Conservation (phyloP, 2,888 invertebrate species). For the Hylaea fasciaria region DNA sequence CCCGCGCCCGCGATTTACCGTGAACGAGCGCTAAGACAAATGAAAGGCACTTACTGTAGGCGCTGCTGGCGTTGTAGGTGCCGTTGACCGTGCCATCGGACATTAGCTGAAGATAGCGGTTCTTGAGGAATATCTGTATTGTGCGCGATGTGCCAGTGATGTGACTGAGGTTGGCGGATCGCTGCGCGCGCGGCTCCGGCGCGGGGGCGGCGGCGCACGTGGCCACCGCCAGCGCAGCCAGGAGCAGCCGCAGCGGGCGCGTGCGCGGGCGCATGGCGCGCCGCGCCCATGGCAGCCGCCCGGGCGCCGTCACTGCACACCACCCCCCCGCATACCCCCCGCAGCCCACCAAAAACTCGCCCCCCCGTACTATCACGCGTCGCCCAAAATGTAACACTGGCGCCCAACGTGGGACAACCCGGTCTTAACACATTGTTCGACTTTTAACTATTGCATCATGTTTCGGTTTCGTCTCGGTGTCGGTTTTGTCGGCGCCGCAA, state of each 20-base stretch:
- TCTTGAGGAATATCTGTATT: conserved; percentile 93
- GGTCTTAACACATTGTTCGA: conserved; percentile 44
- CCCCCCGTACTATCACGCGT: conserved; percentile 26
- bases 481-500: conserved; percentile 62
- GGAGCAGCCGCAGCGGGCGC: conserved; percentile 82
- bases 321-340: conserved; percentile 67
- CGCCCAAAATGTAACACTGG: conserved; percentile 39
- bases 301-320: conserved; percentile 82
- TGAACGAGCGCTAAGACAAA: too few species aligned
- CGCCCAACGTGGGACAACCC: conserved; percentile 44
- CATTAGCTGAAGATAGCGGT: conserved; percentile 92
- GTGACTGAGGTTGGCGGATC: conserved; percentile 92
- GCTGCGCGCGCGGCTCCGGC: conserved; percentile 87
- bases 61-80: conserved; percentile 91
- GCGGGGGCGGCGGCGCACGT: conserved; percentile 81
- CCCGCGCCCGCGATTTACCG: too few species aligned
- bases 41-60: conserved; percentile 89
- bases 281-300: conserved; percentile 83
- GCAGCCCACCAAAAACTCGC: conserved; percentile 39
- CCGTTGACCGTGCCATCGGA: conserved; percentile 95
- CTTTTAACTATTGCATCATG: conserved; percentile 51
- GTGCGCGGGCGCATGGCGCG: conserved; percentile 82
- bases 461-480: conserved; percentile 53
- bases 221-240: conserved; percentile 82
- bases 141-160: conserved; percentile 91